These are phyloP conservation scores for Sebastolobus alascanus DNA, from an alignment of 2,797 vertebrate species.

Conservation along the genomic window DNA sequence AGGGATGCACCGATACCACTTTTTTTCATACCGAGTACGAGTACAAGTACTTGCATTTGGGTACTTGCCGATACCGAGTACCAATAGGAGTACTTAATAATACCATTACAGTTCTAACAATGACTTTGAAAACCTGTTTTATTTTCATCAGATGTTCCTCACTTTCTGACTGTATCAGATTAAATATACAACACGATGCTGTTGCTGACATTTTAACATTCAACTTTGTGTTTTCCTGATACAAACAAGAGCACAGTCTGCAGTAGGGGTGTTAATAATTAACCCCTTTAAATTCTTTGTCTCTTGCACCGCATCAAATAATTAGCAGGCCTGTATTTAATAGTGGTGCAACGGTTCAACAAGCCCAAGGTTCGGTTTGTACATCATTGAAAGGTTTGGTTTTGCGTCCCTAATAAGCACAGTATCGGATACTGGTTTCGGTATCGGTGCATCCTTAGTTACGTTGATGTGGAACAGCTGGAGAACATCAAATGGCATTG, in stretches of 20 bases:
- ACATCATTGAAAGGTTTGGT: too few species aligned
- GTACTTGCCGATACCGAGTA: background rate
- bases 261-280: background rate
- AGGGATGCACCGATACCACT: background rate
- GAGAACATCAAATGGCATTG: background rate
- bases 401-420: background rate
- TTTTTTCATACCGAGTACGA: background rate
- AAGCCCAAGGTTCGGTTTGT: too few species aligned
- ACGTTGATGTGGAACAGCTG: background rate
- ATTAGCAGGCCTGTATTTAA: too few species aligned
- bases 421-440: background rate
- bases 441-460: background rate
- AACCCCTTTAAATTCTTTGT: too few species aligned
- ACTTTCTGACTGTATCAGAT: too few species aligned
- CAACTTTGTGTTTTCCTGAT: too few species aligned
- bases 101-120: too few species aligned
- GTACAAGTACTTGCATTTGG: background rate
- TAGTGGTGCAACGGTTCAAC: too few species aligned
- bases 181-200: too few species aligned
- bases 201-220: background rate
- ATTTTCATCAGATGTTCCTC: too few species aligned
- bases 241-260: background rate
- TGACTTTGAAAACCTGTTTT: too few species aligned
- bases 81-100: background rate
- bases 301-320: too few species aligned